Percentiles rank a stretch among this genome's conserved stretches.
These are phyloP conservation scores for Epistrophella euchroma DNA, from an alignment of 2,888 invertebrate genomes.

Conservation along the genomic window DNA sequence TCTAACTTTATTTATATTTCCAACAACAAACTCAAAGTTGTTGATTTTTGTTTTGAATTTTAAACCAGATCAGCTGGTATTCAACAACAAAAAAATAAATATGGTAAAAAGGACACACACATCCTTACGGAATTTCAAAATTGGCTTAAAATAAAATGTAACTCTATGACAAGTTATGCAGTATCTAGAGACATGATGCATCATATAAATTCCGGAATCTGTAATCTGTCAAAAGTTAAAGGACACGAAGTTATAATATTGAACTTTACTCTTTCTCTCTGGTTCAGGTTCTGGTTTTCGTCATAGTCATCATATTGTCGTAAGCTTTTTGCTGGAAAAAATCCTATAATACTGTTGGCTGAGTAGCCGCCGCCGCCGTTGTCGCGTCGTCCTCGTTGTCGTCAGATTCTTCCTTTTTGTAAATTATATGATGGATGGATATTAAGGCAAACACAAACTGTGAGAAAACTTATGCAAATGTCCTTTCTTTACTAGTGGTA, in stretches of 20 bases:
- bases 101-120: conserved; percentile 13
- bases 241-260: conserved; percentile 73
- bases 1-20: conserved; percentile 40
- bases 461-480: conserved; percentile 76
- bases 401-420: conserved; percentile 55
- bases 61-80: conserved; percentile 43
- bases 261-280: conserved; percentile 54
- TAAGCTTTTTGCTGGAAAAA: conserved; percentile 10
- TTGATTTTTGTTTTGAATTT: conserved; percentile 70
- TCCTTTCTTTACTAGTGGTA: conserved; percentile 60
- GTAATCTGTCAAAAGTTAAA: conserved; percentile 73
- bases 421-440: conserved; percentile 75
- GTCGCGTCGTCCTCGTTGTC: not conserved
- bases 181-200: conserved; percentile 20
- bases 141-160: conserved; percentile 50
- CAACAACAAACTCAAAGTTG: conserved; percentile 54
- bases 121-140: conserved; percentile 41
- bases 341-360: conserved; percentile 25
- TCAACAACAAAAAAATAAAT: not conserved
- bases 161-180: conserved; percentile 24
- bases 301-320: conserved; percentile 4
- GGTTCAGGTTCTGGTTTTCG: not conserved
- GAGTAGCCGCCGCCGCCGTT: conserved; percentile 20
- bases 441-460: conserved; percentile 73
- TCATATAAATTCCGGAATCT: conserved; percentile 33